phyloP scores from a whole-genome alignment of 2,888 invertebrate genomes.

The Hanleya hanleyi region DNA sequence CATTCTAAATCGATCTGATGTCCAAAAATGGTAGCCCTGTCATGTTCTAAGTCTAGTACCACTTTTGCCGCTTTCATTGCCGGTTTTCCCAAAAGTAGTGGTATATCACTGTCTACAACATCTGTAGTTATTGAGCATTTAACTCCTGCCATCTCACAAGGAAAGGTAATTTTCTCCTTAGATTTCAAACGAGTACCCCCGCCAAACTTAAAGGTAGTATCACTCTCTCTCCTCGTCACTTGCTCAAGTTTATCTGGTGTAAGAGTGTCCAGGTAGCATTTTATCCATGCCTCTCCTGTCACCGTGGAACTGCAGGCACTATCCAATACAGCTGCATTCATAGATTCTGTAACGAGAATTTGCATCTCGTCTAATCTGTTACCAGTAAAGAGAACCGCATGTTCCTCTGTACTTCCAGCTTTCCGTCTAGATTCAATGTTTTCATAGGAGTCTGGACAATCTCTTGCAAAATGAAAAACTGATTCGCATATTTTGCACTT shows the following conservation, averaged over 20 bases:
- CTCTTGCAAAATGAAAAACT: conserved; percentile 4
- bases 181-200: conserved; percentile 12
- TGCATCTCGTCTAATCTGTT: background rate
- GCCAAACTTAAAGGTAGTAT: background rate
- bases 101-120: conserved; percentile 31
- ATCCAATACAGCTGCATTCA: conserved; percentile 3
- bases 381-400: conserved; percentile 2
- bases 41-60: conserved; percentile 38
- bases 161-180: conserved; percentile 21
- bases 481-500: conserved; percentile 7
- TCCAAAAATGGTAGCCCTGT: conserved; percentile 25
- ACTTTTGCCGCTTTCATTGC: conserved; percentile 34
- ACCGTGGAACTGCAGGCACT: background rate
- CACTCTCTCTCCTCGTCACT: background rate
- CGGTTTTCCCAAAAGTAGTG: conserved; percentile 27
- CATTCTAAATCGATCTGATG: background rate
- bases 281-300: background rate
- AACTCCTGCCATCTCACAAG: conserved; percentile 26
- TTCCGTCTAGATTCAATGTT: background rate
- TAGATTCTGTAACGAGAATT: conserved; percentile 6
- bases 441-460: background rate
- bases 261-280: background rate
- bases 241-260: background rate
- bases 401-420: background rate
- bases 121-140: conserved; percentile 29